These are phyloP conservation scores for Macrophya annulata DNA, from an alignment of 2,888 invertebrate species.

Conservation along the genomic window DNA sequence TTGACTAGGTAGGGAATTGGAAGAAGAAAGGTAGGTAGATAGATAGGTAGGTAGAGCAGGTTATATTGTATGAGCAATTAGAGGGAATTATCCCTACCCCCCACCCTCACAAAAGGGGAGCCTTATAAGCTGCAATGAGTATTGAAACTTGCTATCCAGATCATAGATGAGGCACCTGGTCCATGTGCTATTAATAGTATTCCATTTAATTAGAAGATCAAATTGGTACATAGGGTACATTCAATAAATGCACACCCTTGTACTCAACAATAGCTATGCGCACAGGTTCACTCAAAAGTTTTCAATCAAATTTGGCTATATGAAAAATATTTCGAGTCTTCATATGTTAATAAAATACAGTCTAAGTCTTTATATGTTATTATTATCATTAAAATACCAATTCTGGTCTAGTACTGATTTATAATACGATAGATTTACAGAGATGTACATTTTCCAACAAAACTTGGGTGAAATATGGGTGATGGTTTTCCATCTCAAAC, in stretches of 20 bases:
- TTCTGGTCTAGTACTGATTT: neutral
- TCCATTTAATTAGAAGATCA: conserved; percentile 52
- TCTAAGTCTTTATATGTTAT: neutral
- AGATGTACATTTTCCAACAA: neutral
- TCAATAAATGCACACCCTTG: conserved; percentile 16
- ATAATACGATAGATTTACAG: neutral
- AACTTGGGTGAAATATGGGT: neutral
- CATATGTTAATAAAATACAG: no score
- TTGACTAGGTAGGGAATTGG: conserved; percentile 66
- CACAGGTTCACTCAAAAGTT: conserved; percentile 11
- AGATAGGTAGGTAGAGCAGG: conserved; percentile 63
- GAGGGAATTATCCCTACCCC: conserved; percentile 66
- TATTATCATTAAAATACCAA: neutral
- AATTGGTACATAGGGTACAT: conserved; percentile 35
- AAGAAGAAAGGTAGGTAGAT: conserved; percentile 58
- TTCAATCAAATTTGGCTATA: conserved; percentile 32
- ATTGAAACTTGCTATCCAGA: conserved; percentile 52
- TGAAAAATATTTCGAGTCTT: neutral
- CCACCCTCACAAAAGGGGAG: conserved; percentile 43
- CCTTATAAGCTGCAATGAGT: conserved; percentile 55
- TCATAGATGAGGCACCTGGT: conserved; percentile 55
- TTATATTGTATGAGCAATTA: conserved; percentile 70
- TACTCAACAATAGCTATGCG: conserved; percentile 24
- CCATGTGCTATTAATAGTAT: conserved; percentile 43
- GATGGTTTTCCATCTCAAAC: neutral